Percentiles rank a stretch among this genome's conserved stretches.
These are phyloP conservation scores for Seriola dumerili DNA, from an alignment of 2,113 vertebrate species.

Conservation along the genomic window DNA sequence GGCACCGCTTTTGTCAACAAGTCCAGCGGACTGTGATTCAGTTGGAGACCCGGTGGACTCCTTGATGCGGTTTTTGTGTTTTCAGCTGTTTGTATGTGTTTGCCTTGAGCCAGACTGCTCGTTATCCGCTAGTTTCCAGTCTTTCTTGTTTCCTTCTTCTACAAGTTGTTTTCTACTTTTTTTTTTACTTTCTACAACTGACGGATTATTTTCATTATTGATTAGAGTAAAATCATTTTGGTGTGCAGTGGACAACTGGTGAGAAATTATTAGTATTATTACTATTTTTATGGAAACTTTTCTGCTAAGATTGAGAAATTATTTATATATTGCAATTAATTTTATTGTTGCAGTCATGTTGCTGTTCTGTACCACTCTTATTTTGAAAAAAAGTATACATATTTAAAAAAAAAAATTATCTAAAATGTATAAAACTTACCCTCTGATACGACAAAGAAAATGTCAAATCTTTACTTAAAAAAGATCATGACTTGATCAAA, in stretches of 20 bases:
- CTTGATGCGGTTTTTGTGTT: background rate
- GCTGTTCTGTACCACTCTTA: no score
- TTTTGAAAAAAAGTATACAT: no score
- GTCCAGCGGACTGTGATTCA: background rate
- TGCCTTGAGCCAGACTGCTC: background rate
- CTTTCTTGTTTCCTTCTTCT: background rate
- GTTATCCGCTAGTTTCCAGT: background rate
- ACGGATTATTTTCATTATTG: background rate
- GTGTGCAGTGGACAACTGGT: no score
- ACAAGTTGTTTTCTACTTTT: no score
- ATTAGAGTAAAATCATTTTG: background rate
- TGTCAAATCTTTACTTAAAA: no score
- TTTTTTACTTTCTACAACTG: background rate
- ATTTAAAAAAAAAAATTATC: no score
- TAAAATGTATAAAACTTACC: background rate
- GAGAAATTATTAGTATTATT: no score
- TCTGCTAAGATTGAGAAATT: no score
- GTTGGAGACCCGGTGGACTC: background rate
- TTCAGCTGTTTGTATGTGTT: constrained; percentile 3
- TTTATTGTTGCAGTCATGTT: no score
- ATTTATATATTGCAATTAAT: no score
- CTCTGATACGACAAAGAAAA: background rate
- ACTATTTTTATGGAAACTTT: no score
- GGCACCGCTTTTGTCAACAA: background rate
- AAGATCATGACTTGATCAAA: no score